Evolutionary conservation across 2,888 invertebrate species (phyloP), one percentile per base, ranked within the genome.

Genomic region (Cephus nigrinus): DNA sequence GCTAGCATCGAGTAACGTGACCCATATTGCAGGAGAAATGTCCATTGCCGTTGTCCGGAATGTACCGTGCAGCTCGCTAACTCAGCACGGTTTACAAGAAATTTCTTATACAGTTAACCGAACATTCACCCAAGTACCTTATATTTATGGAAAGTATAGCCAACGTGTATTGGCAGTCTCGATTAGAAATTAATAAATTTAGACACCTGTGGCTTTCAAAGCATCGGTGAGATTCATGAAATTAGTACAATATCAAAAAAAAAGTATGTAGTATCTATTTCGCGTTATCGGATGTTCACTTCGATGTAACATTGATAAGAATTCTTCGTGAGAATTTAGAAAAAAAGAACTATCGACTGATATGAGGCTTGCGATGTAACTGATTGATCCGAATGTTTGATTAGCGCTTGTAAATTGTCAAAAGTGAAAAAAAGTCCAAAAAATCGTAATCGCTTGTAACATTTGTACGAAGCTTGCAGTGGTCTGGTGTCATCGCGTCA

Each of bases 81-180:
- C 55, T 23, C 55, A 55, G 55, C 55, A 55, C 9, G 23, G 82
- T 84, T 83, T 85, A 84, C 79, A 76, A 85, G 83, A 85, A 85
- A 84, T 81, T 84, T 55, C 79, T 77, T 78, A 80, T 85, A 85
- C 84, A 85, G 85, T 84, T 85, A 85, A 77, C 79, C 82, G 83
- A 76, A 80, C 35, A 36, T 75, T 32, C 40, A 31, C 15, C n/a
- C 30, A 30, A 11, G 74, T 31, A 55, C 23, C 23, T 23, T 55
- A 9, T 55, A 55, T 55, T 55, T 55, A 55, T 9, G 55, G 55
- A 55, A 55, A 55, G 55, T 55, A 9, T 55, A 55, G 23, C 23
- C 9, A 23, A 55, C 2, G 9, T 23, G 55, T 55, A 55, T 55
- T 9, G 55, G 2, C 9, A 23, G 23, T 55, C 9, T 55, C 15